Evolutionary conservation across 2,888 invertebrate species (phyloP), one percentile per base, ranked within the genome.

Genomic region (Rhagonycha fulva): DNA sequence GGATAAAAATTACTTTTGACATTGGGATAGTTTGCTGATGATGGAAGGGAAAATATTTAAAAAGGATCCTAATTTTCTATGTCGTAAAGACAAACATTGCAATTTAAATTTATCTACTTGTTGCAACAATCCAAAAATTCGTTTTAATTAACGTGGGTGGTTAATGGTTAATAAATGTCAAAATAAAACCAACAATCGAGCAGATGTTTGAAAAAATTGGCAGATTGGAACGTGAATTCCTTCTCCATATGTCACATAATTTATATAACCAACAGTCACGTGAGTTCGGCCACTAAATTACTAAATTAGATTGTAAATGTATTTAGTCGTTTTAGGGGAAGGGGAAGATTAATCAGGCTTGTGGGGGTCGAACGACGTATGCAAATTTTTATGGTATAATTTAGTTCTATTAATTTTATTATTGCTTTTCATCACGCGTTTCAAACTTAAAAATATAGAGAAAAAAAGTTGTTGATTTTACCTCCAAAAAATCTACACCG

Each of bases 401-500:
- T 74, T 68, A 60, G 62, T 60, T 69, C 23, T 71, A 72, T 77
- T 77, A 74, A 74, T 74, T 77, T 77, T 68, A 72, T 75, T 77
- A 77, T 75, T 77, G 72, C 70, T 28, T 72, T 60, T 67, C 30
- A 75, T 78, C 78, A 75, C 75, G 75, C 68, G 71, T 68, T 71
- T 68, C 62, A 32, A 14, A 28, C 67, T 68, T 71, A 68, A 68
- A 71, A 71, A 75, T 60, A 26, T 47, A 47, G 47, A 7, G n/a
- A 47, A 7, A 47, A 32, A 47, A 47, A 47, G 47, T 47, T 47
- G 47, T n/a, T 47, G 47, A 47, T 47, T 47, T 78, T 82, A 88
- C 88, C 88, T 88, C 87, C 47, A 88, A 79, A 80, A 84, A 87
- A 68, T 87, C 87, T 19, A 87, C 87, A 72, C 87, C 87, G 23